Percentiles rank a stretch among this genome's conserved stretches.
Evolutionary conservation across 1,140 invertebrate genomes (phyloP).

Genomic region (Trichonephila clavata): DNA sequence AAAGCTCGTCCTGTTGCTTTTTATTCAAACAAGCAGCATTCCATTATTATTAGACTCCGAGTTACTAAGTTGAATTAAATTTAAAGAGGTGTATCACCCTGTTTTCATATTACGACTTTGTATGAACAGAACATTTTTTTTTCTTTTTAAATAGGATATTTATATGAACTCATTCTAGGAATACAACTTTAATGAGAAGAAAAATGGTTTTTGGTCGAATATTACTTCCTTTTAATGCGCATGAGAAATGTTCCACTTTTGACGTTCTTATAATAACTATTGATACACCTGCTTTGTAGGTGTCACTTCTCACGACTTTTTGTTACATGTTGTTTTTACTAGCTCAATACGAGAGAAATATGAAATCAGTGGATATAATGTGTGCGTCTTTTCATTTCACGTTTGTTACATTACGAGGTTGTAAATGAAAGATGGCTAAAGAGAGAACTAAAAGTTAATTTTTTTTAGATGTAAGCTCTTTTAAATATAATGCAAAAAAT

Average conservation of each 20-base stretch:
- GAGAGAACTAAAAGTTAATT: too few species aligned
- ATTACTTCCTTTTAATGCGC: not conserved
- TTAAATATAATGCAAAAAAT: too few species aligned
- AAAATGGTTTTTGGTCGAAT: not conserved
- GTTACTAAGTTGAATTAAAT: too few species aligned
- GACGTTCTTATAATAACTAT: not conserved
- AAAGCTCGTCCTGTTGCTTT: too few species aligned
- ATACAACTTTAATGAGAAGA: slow-evolving; percentile 2
- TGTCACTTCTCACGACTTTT: not conserved
- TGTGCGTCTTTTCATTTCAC: not conserved
- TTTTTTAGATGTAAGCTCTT: too few species aligned
- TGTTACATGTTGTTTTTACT: not conserved
- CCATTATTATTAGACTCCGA: too few species aligned
- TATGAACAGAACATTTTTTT: too few species aligned
- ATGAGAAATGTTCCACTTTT: not conserved
- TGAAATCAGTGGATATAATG: not conserved
- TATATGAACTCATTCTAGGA: not conserved
- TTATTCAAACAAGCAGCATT: too few species aligned
- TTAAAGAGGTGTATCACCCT: too few species aligned
- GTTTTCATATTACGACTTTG: too few species aligned
- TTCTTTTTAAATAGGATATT: not conserved
- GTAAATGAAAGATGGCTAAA: too few species aligned
- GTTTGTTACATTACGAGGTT: too few species aligned
- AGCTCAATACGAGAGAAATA: not conserved
- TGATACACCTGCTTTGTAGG: not conserved